A percentile compares a stretch with the other conserved stretches of the same genome.
phyloP scores from a whole-genome alignment of 2,797 vertebrate genomes.

The Champsocephalus esox region DNA sequence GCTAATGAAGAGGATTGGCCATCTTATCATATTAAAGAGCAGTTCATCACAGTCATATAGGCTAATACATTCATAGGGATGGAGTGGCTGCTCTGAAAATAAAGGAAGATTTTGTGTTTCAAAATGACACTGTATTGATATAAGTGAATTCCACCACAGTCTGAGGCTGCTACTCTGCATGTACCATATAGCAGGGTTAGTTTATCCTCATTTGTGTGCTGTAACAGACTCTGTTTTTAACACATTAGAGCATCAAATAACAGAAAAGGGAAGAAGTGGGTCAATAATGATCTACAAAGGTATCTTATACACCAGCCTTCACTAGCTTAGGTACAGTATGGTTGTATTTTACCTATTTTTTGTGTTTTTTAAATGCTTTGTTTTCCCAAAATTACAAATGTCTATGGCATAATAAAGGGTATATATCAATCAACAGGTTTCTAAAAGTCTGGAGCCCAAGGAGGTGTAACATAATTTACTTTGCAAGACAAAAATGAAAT shows the following conservation, averaged over 20 bases:
- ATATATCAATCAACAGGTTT: too few species aligned
- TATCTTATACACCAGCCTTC: neutral
- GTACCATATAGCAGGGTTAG: too few species aligned
- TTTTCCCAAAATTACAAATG: too few species aligned
- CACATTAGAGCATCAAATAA: neutral
- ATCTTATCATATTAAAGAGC: slow-evolving; percentile 50
- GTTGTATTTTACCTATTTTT: too few species aligned
- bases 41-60: slow-evolving; percentile 38
- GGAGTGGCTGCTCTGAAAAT: slow-evolving; percentile 15
- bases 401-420: too few species aligned
- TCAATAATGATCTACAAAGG: neutral
- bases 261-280: neutral
- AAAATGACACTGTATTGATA: slow-evolving; percentile 1
- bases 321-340: too few species aligned
- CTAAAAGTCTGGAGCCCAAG: too few species aligned
- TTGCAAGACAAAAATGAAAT: too few species aligned
- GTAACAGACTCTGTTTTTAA: neutral
- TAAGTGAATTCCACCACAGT: neutral
- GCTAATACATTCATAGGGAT: neutral
- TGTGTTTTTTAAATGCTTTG: too few species aligned
- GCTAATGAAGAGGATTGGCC: slow-evolving; percentile 55
- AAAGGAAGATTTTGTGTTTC: slow-evolving; percentile 5
- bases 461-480: too few species aligned
- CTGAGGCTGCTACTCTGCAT: neutral
- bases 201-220: neutral